phyloP scores from a whole-genome alignment of 2,797 vertebrate species.

The Rhinogobio ventralis region DNA sequence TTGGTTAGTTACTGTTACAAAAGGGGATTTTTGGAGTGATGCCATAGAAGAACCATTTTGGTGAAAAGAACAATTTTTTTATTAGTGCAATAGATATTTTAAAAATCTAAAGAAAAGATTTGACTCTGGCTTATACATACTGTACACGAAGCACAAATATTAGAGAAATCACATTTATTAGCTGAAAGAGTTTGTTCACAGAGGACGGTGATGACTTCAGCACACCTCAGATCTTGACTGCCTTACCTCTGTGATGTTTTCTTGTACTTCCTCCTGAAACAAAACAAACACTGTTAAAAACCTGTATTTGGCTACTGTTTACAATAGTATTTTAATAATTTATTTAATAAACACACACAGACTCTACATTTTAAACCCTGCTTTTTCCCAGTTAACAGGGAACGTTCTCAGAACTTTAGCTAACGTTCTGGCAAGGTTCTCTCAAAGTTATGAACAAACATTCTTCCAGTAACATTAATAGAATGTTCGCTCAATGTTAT shows the following conservation, averaged over 20 bases:
- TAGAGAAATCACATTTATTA: background rate
- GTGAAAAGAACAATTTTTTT: background rate
- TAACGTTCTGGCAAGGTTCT: background rate
- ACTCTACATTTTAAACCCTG: slow-evolving; percentile 19
- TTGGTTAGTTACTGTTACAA: background rate
- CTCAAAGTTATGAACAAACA: background rate
- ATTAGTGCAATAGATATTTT: background rate
- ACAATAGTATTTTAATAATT: background rate
- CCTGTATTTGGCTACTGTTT: slow-evolving; percentile 40
- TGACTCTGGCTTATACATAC: background rate
- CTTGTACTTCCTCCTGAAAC: slow-evolving; percentile 96
- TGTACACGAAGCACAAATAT: background rate
- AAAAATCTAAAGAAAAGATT: background rate
- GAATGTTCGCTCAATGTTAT: background rate
- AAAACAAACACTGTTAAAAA: slow-evolving; percentile 66
- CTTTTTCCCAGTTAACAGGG: background rate
- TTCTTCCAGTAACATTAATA: background rate
- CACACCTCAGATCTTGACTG: slow-evolving; percentile 54
- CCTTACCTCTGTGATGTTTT: slow-evolving; percentile 99
- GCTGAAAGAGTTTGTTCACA: background rate
- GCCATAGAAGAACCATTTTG: background rate
- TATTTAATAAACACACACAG: slow-evolving; percentile 37
- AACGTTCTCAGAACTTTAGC: background rate
- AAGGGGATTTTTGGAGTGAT: background rate
- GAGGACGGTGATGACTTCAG: slow-evolving; percentile 4